These are phyloP conservation scores for Napeogenes sylphis DNA, from an alignment of 2,888 invertebrate species.

Conservation along the genomic window DNA sequence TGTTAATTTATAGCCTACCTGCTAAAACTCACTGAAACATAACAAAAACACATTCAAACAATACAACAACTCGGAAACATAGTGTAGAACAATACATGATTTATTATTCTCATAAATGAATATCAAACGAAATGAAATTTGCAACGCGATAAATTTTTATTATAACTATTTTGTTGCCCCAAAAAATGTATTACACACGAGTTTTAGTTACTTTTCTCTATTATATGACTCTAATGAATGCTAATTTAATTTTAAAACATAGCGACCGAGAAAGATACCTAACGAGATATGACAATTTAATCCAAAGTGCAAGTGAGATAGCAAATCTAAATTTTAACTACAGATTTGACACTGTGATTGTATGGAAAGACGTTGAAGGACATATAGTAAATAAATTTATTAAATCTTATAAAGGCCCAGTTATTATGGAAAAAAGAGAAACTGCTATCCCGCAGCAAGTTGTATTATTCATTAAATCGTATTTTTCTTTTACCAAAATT, in stretches of 20 bases:
- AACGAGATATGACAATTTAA: constrained; percentile 29
- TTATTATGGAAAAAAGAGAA: constrained; percentile 47
- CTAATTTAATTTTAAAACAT: constrained; percentile 12
- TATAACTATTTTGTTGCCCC: constrained; percentile 5
- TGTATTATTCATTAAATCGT: constrained; percentile 49
- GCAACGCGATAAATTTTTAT: background rate
- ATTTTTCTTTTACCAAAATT: constrained; percentile 47
- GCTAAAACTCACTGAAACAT: background rate
- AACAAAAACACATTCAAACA: too few relatives aligned
- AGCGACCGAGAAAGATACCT: constrained; percentile 23
- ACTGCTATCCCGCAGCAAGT: constrained; percentile 46
- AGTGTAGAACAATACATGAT: too few relatives aligned
- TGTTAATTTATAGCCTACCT: too few relatives aligned
- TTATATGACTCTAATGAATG: constrained; percentile 11
- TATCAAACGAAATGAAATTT: constrained; percentile 15
- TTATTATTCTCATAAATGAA: constrained; percentile 35
- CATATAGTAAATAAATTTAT: constrained; percentile 44
- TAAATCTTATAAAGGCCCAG: constrained; percentile 46
- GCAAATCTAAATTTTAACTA: constrained; percentile 51
- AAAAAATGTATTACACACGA: constrained; percentile 2
- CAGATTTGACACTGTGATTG: constrained; percentile 43
- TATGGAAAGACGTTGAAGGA: constrained; percentile 47
- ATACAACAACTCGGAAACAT: too few relatives aligned
- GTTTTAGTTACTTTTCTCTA: constrained; percentile 21
- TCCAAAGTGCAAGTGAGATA: constrained; percentile 45